Base-by-base conservation (phyloP, 2,797 vertebrate species). In the Octomys mimax region DNA sequence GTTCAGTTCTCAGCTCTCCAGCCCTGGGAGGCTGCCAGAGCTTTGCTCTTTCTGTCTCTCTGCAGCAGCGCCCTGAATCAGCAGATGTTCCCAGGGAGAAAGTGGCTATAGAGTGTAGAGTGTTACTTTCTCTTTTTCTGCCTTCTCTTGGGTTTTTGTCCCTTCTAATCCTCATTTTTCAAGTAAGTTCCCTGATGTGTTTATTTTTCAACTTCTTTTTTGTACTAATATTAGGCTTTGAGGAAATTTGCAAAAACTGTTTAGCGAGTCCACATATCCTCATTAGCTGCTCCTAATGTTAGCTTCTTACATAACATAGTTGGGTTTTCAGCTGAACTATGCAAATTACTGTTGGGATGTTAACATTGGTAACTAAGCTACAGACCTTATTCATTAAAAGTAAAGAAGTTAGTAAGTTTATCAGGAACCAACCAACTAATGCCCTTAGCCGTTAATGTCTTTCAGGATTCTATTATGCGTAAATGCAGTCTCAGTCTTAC, bases 141-240 rank as follows among this genome's bases (percentile, higher is more conserved):
- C 6, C 14, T 82, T 95, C 28, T 87, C 71, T n/a, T 77, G 4
- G 89, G 91, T 16, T 80, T 68, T 70, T 52, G 52, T 8, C 52
- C 26, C 19, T 42, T 91, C 28, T 85, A 19, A 26, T 80, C n/a
- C 13, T 81, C 64, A 10, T 46, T 92, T 78, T 85, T 93, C 6
- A 54, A 39, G 61, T n/a, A 52, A 92, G 12, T 62, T 93, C 31
- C 66, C 42, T 62, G 4, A 73, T 86, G 16, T 42, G 18, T 77
- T 88, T 81, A n/a, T 79, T 86, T 87, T 75, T 83, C 46, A 70
- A 68, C 4, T 79, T 93, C 91, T 93, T 77, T 92, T 73, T 92
- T 82, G 68, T 89, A 75, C 22, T 79, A 78, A 85, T 96, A 80
- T 92, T 87, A 78, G 11, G 62, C 4, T 82, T 87, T 42, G 1